Evolutionary conservation across 2,888 invertebrate species (phyloP).

Genomic region (Sphaeridia pumilis): DNA sequence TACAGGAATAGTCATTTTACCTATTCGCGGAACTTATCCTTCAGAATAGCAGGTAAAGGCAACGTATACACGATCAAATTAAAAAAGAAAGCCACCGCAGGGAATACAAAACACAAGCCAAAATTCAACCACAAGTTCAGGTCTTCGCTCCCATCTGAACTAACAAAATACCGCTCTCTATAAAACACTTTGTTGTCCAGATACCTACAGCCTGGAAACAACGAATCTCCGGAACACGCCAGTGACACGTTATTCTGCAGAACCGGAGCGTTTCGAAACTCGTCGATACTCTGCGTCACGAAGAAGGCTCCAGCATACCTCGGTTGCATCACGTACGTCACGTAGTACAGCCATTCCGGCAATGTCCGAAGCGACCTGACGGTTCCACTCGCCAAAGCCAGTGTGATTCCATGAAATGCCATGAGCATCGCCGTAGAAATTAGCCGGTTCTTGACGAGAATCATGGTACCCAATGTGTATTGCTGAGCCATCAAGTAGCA

Average conservation of each 20-base stretch:
- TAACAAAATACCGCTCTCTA: slow-evolving; percentile 51
- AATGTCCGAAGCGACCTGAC: slow-evolving; percentile 61
- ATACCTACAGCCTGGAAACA: slow-evolving; percentile 48
- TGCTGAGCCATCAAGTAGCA: slow-evolving; percentile 77
- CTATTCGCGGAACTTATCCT: slow-evolving; percentile 74
- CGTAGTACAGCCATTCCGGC: slow-evolving; percentile 68
- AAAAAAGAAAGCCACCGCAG: slow-evolving; percentile 64
- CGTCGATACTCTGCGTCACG: slow-evolving; percentile 49
- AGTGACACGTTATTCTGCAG: background rate
- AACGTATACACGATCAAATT: slow-evolving; percentile 75
- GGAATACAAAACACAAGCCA: slow-evolving; percentile 68
- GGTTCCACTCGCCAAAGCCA: slow-evolving; percentile 20
- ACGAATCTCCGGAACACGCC: background rate
- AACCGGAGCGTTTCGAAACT: slow-evolving; percentile 6
- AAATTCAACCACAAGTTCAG: slow-evolving; percentile 64
- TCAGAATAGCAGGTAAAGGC: slow-evolving; percentile 70
- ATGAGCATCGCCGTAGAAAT: slow-evolving; percentile 60
- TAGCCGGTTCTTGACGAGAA: slow-evolving; percentile 65
- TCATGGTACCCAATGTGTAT: slow-evolving; percentile 64
- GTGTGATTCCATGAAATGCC: slow-evolving; percentile 19
- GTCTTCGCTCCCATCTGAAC: slow-evolving; percentile 44
- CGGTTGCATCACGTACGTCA: slow-evolving; percentile 65
- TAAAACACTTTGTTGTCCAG: slow-evolving; percentile 59
- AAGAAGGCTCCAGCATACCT: slow-evolving; percentile 67
- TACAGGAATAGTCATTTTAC: background rate